Base-by-base conservation (phyloP, 2,888 invertebrate genomes). In the Cryptus armator region DNA sequence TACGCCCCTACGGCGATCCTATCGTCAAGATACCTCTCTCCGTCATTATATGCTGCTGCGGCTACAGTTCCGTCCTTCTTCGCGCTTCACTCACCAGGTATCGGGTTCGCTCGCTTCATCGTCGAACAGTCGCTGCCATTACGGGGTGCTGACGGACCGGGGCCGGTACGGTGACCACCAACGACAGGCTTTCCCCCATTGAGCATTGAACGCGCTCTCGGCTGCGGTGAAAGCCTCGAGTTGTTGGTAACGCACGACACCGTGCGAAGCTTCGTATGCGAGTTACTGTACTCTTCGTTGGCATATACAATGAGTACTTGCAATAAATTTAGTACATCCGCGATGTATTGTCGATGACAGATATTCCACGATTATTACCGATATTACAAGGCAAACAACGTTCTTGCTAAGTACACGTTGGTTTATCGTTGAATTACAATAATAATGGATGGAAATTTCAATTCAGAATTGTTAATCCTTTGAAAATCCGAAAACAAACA, bases 161-260 rank as follows among this genome's bases (percentile, higher is more conserved):
- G 51, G 29, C 29, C 64, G 16, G 29, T 53, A 51, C 37, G 43
- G 70, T 64, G 74, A 64, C 46, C 53, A 75, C 68, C 67, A 68
- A 62, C 77, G 72, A 72, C 67, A 68, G 19, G 62, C 74, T 81
- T 81, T 81, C 74, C 72, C 71, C 44, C 74, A 19, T 62, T 72
- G 62, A 16, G 10, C 62, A 53, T 24, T 46, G 70, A 81, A 70
- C 68, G 46, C 51, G 62, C 32, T 68, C 37, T 68, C 37, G 10
- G 56, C 59, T 72, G 78, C 74, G 66, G 81, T 81, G 81, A 84
- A 84, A 84, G 84, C 74, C 68, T 37, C 37, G 56, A 68, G 66
- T 68, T 53, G 32, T 37, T 14, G 56, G 64, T 46, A 70, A 24
- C 72, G 37, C 37, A 46, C 10, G 24, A 81, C 76, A 67, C 48